Evolutionary conservation across 2,113 vertebrate species (phyloP).

Genomic region (Malurus alboscapulatus): DNA sequence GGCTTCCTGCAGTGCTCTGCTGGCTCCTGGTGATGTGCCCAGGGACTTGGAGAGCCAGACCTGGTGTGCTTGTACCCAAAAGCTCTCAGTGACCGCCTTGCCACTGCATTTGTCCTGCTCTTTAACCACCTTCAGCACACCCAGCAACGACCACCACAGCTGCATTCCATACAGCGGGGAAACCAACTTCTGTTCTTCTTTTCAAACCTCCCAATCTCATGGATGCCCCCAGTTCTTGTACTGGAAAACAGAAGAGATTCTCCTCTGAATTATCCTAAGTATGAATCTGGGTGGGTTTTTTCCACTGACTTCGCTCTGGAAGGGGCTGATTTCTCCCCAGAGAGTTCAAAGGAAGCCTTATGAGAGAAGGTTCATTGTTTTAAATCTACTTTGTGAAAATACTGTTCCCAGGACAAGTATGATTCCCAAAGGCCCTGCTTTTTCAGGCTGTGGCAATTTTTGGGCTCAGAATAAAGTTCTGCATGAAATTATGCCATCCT

Average conservation of each 20-base stretch:
- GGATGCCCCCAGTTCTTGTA: not conserved
- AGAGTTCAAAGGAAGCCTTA: not conserved
- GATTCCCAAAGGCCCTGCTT: not conserved
- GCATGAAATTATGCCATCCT: not conserved
- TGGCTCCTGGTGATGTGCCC: not conserved
- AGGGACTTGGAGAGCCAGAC: not conserved
- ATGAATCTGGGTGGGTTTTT: not conserved
- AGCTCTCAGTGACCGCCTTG: not conserved
- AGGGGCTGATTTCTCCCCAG: not conserved
- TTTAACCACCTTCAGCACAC: not conserved
- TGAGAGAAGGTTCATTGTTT: not conserved
- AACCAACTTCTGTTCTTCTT: not conserved
- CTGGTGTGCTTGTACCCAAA: not conserved
- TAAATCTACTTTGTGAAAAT: not conserved
- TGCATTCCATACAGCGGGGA: rapidly evolving
- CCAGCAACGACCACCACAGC: not conserved
- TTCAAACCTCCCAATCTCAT: not conserved
- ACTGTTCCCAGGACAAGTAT: not conserved
- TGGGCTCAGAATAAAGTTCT: not conserved
- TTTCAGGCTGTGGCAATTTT: not conserved
- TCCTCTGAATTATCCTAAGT: not conserved
- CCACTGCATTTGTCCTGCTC: not conserved
- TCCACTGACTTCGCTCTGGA: not conserved
- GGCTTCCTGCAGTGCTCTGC: not conserved
- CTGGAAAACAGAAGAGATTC: not conserved